phyloP scores from a whole-genome alignment of 1,140 invertebrate species.

The Bombus terrestris region DNA sequence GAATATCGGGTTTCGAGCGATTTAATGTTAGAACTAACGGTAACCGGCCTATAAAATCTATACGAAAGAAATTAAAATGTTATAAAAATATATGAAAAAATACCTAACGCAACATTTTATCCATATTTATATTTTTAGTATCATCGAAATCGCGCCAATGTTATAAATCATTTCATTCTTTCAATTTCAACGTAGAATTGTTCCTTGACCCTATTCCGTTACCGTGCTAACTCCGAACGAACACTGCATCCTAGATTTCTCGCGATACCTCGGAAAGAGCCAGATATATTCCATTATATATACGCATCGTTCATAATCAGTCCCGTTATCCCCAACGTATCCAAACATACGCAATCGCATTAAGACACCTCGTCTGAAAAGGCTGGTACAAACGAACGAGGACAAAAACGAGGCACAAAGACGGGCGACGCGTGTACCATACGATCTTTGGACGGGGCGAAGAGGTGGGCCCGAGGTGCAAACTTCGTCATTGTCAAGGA shows the following conservation, averaged over 20 bases:
- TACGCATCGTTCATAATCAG: neutral
- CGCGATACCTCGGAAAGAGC: neutral
- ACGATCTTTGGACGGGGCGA: neutral
- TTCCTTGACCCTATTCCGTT: too few relatives aligned
- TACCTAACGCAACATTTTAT: neutral
- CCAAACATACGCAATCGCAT: neutral
- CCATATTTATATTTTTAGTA: neutral
- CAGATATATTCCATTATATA: too few relatives aligned
- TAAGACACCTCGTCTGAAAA: neutral
- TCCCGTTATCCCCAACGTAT: neutral
- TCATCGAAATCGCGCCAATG: neutral
- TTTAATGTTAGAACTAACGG: too few relatives aligned
- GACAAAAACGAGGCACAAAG: slow-evolving; percentile 10
- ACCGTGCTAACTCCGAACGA: neutral
- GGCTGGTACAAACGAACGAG: too few relatives aligned
- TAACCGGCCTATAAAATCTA: too few relatives aligned
- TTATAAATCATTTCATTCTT: too few relatives aligned
- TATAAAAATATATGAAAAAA: too few relatives aligned
- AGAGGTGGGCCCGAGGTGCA: slow-evolving; percentile 59
- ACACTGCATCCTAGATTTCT: neutral
- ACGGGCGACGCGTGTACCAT: slow-evolving; percentile 14
- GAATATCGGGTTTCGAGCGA: neutral
- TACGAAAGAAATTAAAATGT: too few relatives aligned
- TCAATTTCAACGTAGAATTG: too few relatives aligned
- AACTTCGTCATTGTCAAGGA: slow-evolving; percentile 71